Conservation (phyloP, 2,797 vertebrate species). For the Okamejei kenojei region DNA sequence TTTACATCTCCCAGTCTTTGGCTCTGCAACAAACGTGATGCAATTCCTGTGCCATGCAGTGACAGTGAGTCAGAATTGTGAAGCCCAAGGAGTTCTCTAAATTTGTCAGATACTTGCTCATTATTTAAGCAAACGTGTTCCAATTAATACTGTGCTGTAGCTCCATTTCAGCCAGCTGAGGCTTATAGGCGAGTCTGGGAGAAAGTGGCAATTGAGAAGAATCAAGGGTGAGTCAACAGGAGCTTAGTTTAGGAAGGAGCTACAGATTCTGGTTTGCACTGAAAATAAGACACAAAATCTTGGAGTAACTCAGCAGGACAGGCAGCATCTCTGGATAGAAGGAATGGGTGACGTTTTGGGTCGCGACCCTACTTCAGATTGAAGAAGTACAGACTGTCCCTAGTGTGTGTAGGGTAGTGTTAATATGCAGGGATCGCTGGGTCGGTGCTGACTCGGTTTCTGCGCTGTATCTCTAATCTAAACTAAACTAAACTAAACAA, state of each 20-base stretch:
- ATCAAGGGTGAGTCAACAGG: background rate
- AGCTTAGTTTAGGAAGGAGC: background rate
- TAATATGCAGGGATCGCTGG: too few relatives aligned
- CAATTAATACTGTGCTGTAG: background rate
- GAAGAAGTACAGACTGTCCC: too few relatives aligned
- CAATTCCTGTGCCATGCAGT: background rate
- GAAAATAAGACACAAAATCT: too few relatives aligned
- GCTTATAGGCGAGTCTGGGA: background rate
- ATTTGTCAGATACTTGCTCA: background rate
- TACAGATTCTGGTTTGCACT: too few relatives aligned
- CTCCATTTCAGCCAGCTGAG: background rate
- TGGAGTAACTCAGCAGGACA: too few relatives aligned
- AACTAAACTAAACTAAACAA: too few relatives aligned
- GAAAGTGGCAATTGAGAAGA: background rate
- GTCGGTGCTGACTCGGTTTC: too few relatives aligned
- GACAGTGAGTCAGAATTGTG: background rate
- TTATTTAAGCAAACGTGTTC: background rate
- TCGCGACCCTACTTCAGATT: too few relatives aligned
- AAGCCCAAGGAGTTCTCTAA: background rate
- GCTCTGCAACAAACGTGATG: background rate
- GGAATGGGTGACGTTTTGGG: too few relatives aligned
- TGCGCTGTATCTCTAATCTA: too few relatives aligned
- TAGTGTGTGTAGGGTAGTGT: too few relatives aligned
- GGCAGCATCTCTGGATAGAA: too few relatives aligned
- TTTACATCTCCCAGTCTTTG: background rate